phyloP scores from a whole-genome alignment of 2,113 vertebrate species.

The Mugil cephalus region DNA sequence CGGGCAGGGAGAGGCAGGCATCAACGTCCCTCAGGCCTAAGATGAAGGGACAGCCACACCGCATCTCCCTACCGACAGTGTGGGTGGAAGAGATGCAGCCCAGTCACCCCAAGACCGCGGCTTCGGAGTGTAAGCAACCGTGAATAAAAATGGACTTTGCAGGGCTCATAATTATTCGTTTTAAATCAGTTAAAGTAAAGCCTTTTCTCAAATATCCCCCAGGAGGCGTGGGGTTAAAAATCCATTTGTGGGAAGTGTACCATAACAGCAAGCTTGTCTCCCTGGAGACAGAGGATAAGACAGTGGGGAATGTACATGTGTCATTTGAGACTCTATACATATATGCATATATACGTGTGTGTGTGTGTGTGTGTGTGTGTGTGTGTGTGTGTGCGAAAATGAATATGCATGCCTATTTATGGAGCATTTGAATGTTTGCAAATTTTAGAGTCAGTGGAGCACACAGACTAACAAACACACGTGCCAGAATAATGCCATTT shows the following conservation, averaged over 20 bases:
- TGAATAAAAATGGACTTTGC: slow-evolving; percentile 83
- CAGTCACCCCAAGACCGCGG: slow-evolving; percentile 58
- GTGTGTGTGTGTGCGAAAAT: slow-evolving; percentile 19
- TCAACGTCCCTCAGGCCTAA: slow-evolving; percentile 44
- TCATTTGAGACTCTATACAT: slow-evolving; percentile 35
- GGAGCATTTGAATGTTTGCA: slow-evolving; percentile 55
- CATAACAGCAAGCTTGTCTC: slow-evolving; percentile 85
- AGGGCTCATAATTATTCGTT: slow-evolving; percentile 84
- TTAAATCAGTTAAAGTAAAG: slow-evolving; percentile 86
- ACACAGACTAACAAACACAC: slow-evolving; percentile 49
- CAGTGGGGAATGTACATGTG: slow-evolving; percentile 66
- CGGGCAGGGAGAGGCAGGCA: slow-evolving; percentile 42
- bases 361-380: slow-evolving; percentile 30
- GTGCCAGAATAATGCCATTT: slow-evolving; percentile 32
- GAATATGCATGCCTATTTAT: slow-evolving; percentile 44
- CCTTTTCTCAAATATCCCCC: slow-evolving; percentile 84
- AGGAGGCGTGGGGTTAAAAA: slow-evolving; percentile 84
- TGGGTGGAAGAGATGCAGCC: slow-evolving; percentile 48
- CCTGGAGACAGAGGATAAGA: slow-evolving; percentile 83
- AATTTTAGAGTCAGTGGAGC: slow-evolving; percentile 67
- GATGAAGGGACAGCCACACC: slow-evolving; percentile 58
- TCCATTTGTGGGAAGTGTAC: slow-evolving; percentile 88
- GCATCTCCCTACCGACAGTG: slow-evolving; percentile 39
- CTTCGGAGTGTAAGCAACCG: slow-evolving; percentile 79
- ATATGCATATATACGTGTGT: slow-evolving; percentile 5